phyloP scores from a whole-genome alignment of 35 echinoderm and acorn worm genomes.

The Holothuria glaberrima region DNA sequence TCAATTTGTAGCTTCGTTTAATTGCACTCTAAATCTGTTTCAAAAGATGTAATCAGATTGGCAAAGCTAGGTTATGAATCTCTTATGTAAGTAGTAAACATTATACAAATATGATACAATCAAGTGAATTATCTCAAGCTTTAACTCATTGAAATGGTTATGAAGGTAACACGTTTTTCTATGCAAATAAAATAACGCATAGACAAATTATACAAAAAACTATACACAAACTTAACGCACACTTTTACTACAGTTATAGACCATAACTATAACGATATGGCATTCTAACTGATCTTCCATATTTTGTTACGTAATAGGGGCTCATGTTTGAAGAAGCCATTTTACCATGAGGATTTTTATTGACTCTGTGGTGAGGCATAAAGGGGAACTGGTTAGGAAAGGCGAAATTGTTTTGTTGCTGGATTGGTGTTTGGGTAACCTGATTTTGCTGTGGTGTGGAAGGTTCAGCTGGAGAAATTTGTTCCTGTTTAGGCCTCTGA shows the following conservation, averaged over 20 bases:
- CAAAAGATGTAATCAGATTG: background rate
- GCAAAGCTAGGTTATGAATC: background rate
- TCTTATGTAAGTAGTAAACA: background rate
- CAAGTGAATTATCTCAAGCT: background rate
- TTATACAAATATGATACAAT: background rate
- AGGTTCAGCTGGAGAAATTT: background rate
- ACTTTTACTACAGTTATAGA: background rate
- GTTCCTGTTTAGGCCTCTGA: background rate
- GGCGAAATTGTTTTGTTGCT: background rate
- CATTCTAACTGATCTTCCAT: background rate
- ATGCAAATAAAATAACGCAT: background rate
- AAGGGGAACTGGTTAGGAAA: background rate
- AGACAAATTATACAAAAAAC: background rate
- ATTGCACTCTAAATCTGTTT: background rate
- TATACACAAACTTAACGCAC: background rate
- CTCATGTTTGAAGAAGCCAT: background rate
- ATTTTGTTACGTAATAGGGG: background rate
- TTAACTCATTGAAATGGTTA: background rate
- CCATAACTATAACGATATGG: background rate
- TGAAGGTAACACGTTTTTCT: constrained; percentile 5
- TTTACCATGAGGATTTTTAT: background rate
- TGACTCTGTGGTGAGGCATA: background rate
- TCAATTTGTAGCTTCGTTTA: background rate
- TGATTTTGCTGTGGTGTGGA: background rate
- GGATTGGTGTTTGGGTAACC: background rate